Evolutionary conservation across 2,113 vertebrate species (phyloP).

Genomic region (Mus pahari): DNA sequence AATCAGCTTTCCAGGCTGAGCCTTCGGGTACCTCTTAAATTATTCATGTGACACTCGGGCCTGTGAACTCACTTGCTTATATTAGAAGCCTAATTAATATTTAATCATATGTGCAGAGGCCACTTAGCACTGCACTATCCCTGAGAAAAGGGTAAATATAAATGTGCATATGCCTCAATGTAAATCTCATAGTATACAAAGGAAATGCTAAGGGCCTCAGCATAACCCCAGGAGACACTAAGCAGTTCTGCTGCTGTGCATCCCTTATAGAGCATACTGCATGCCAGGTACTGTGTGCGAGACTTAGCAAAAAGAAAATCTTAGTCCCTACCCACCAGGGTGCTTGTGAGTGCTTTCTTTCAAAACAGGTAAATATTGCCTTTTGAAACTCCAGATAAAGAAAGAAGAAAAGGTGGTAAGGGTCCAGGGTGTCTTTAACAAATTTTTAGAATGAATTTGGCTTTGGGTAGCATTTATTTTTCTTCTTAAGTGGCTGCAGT

Average conservation of each 20-base stretch:
- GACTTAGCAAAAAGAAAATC: neutral
- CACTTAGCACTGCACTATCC: slow-evolving; percentile 82
- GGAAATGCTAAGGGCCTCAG: neutral
- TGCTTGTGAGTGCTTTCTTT: neutral
- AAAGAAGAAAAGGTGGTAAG: neutral
- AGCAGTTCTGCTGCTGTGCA: neutral
- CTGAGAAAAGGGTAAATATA: slow-evolving; percentile 81
- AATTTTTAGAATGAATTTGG: neutral
- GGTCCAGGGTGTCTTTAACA: neutral
- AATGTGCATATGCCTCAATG: slow-evolving; percentile 66
- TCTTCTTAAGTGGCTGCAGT: slow-evolving; percentile 9
- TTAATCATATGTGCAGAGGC: slow-evolving; percentile 89
- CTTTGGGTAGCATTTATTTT: slow-evolving; percentile 15
- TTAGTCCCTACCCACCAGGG: neutral
- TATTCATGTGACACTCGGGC: slow-evolving; percentile 88
- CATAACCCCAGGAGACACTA: neutral
- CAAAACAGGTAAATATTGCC: slow-evolving; percentile 64
- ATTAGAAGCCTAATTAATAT: slow-evolving; percentile 93
- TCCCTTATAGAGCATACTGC: neutral
- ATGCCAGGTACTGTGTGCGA: neutral
- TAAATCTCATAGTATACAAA: slow-evolving; percentile 64
- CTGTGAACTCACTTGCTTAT: slow-evolving; percentile 90
- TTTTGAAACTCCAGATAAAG: slow-evolving; percentile 60
- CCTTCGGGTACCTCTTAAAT: slow-evolving; percentile 91
- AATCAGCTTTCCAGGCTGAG: slow-evolving; percentile 90